Evolutionary conservation across 2,113 vertebrate genomes (phyloP).

Genomic region (Bufo bufo): DNA sequence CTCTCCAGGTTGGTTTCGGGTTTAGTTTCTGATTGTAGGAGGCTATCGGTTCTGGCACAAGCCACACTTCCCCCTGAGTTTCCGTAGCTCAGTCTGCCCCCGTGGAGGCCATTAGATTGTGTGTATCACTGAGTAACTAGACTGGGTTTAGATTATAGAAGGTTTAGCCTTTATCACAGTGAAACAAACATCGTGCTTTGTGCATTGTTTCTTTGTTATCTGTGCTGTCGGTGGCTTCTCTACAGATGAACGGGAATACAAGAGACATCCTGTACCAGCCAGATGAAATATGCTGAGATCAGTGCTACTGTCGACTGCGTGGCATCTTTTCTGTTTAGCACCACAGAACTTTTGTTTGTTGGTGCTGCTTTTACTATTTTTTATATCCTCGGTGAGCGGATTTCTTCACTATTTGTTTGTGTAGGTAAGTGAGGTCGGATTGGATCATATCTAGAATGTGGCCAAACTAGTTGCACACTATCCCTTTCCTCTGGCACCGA

Average conservation of each 20-base stretch:
- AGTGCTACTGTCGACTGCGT: constrained; percentile 64
- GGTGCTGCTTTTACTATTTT: not conserved
- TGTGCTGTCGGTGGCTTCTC: constrained; percentile 28
- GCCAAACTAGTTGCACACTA: constrained; percentile 11
- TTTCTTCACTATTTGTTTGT: not conserved
- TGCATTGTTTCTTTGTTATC: constrained; percentile 50
- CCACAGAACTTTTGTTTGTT: constrained; percentile 53
- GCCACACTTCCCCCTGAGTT: not conserved
- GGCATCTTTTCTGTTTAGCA: constrained; percentile 67
- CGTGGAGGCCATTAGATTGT: constrained; percentile 9
- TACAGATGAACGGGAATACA: constrained; percentile 34
- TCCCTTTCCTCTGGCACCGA: not conserved
- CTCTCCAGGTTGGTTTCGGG: constrained; percentile 8
- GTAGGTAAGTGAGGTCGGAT: not conserved
- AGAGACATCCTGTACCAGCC: constrained; percentile 55
- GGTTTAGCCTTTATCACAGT: constrained; percentile 51
- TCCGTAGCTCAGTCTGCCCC: constrained; percentile 6
- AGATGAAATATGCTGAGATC: constrained; percentile 62
- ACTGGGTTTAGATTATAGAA: constrained; percentile 41
- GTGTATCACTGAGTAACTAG: not conserved
- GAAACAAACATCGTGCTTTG: constrained; percentile 53
- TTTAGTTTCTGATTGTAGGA: not conserved
- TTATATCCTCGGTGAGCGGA: not conserved
- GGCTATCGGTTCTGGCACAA: constrained; percentile 35
- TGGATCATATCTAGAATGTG: constrained; percentile 23